Conservation (phyloP, 2,888 invertebrate species). For the Xestia c-nigrum region DNA sequence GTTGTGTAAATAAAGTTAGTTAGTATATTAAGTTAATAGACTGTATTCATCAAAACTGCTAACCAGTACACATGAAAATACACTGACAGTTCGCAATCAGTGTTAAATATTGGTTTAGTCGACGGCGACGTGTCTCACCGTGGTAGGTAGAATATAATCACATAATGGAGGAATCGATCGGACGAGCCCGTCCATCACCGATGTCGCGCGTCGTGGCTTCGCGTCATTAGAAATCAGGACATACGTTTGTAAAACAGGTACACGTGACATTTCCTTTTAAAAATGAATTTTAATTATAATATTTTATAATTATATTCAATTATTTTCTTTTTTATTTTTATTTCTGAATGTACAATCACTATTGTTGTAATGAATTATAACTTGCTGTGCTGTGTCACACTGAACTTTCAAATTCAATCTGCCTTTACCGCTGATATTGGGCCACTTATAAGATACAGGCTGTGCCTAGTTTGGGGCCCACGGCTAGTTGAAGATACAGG, state of each 20-base stretch:
- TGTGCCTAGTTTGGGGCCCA: too few species aligned
- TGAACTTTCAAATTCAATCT: too few species aligned
- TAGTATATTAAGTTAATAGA: not conserved
- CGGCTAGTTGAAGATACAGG: too few species aligned
- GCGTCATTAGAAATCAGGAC: constrained; percentile 21
- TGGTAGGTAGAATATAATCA: constrained; percentile 7
- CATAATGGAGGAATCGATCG: constrained; percentile 49
- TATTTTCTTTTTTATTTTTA: too few species aligned
- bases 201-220: constrained; percentile 2
- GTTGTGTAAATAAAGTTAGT: constrained; percentile 30
- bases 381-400: too few species aligned
- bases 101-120: constrained; percentile 11
- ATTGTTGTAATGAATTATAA: too few species aligned
- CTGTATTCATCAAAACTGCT: constrained; percentile 9
- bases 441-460: too few species aligned
- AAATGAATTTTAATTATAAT: not conserved
- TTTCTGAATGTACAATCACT: too few species aligned
- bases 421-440: too few species aligned
- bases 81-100: constrained; percentile 1
- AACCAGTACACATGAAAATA: constrained; percentile 15
- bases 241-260: constrained; percentile 27
- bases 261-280: constrained; percentile 26
- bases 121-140: not conserved
- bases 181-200: constrained; percentile 39
- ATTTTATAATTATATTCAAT: too few species aligned